These are phyloP conservation scores for Rallus limicola DNA, from an alignment of 2,113 vertebrate genomes.

Conservation along the genomic window DNA sequence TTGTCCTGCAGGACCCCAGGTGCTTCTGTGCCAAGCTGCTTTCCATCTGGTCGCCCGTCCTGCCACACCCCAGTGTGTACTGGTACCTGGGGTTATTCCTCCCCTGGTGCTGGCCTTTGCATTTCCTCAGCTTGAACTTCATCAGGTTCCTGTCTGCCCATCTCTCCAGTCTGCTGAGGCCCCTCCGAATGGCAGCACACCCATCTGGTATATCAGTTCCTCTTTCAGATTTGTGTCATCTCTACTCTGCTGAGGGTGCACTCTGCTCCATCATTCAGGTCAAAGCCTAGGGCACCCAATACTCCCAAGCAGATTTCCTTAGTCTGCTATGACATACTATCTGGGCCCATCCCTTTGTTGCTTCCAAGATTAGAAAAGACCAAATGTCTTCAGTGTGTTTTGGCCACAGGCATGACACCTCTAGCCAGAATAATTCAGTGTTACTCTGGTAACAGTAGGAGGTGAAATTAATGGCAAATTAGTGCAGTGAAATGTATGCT, in stretches of 20 bases:
- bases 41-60: rapidly evolving
- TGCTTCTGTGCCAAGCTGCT: neutral
- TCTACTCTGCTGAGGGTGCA: neutral
- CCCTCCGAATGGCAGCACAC: neutral
- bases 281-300: neutral
- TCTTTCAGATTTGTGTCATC: neutral
- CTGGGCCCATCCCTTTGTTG: neutral
- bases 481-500: neutral
- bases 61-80: neutral
- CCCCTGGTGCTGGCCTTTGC: neutral
- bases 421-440: neutral
- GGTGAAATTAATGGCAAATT: neutral
- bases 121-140: neutral
- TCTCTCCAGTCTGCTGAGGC: neutral
- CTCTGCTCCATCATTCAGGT: neutral
- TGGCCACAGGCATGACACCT: neutral
- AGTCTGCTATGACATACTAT: neutral
- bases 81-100: neutral
- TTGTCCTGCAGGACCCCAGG: neutral
- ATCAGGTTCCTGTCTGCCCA: neutral
- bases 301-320: neutral
- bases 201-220: neutral
- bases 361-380: neutral
- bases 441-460: neutral
- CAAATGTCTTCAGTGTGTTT: neutral